Base-by-base conservation (phyloP, 2,113 vertebrate genomes). In the Sprattus sprattus region DNA sequence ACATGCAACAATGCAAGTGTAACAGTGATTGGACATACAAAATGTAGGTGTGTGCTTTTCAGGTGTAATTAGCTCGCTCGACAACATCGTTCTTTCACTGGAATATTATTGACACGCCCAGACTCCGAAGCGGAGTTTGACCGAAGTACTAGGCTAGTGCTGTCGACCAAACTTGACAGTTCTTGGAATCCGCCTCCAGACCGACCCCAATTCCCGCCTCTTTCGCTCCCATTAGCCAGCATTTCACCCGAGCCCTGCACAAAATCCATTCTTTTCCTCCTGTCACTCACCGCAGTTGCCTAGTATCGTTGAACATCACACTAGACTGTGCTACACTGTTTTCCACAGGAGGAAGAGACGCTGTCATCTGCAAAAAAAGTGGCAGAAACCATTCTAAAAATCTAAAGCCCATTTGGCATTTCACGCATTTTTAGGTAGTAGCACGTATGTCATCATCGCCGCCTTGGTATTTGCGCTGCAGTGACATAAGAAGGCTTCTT, bases 281-380 rank as follows among this genome's bases (percentile, higher is more conserved):
- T 91, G 92, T 93, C 92, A 91, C 83, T 93, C 93, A 93, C 2
- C 86, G 22, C 50, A 22, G 83, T 87, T 84, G 81, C 84, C 28
- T 87, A 47, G 86, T 81, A 81, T 86, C 89, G 83, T 82, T 85
- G 89, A 85, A 78, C 86, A 90, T 89, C 89, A 88, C 15, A 57
- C 86, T 88, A 85, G 88, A 82, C 82, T 87, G 87, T 86, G 84
- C 84, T 82, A 64, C n/a, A 78, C 90, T 89, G 92, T 90, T 87
- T 47, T 81, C 91, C 90, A 86, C 90, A 90, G 90, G 89, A 89
- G 87, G 89, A 91, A 87, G 83, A 90, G 88, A 86, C 85, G 84
- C 75, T 46, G 83, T 82, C 86, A 85, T 85, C 85, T 52, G 85
- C 47, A 67, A 71, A 64, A 39, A 83, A 83, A 85, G 82, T 84